Evolutionary conservation across 2,797 vertebrate genomes (phyloP).

Genomic region (Poecile montanus): DNA sequence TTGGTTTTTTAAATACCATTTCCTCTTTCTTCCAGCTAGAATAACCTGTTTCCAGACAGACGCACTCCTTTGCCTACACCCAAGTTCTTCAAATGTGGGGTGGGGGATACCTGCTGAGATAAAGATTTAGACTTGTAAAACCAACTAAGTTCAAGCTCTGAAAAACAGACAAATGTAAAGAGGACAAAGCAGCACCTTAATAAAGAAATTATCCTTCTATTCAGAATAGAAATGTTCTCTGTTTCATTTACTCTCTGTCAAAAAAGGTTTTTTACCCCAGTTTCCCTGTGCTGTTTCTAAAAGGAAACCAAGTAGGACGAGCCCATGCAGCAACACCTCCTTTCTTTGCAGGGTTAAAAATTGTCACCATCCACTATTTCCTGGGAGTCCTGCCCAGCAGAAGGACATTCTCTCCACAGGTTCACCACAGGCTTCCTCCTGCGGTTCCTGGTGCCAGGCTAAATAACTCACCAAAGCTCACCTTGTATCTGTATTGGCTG

Average conservation of each 20-base stretch:
- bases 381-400: background rate
- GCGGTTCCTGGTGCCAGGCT: background rate
- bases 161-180: background rate
- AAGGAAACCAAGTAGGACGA: background rate
- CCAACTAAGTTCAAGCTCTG: background rate
- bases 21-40: slow-evolving; percentile 36
- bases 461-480: background rate
- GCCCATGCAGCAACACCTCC: background rate
- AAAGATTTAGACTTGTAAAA: background rate
- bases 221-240: background rate
- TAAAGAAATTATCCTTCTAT: background rate
- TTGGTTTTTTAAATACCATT: slow-evolving; percentile 49
- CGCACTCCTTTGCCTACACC: background rate
- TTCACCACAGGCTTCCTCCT: background rate
- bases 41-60: background rate
- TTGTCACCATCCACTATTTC: background rate
- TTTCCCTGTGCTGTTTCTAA: background rate
- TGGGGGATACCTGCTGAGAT: background rate
- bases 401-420: background rate
- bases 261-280: background rate
- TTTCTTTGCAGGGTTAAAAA: background rate
- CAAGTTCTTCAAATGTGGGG: background rate
- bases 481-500: background rate
- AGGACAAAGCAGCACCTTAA: background rate
- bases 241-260: background rate